Percentiles rank a stretch among this genome's conserved stretches.
These are phyloP conservation scores for Brachymystax lenok DNA, from an alignment of 2,797 vertebrate genomes.

Conservation along the genomic window DNA sequence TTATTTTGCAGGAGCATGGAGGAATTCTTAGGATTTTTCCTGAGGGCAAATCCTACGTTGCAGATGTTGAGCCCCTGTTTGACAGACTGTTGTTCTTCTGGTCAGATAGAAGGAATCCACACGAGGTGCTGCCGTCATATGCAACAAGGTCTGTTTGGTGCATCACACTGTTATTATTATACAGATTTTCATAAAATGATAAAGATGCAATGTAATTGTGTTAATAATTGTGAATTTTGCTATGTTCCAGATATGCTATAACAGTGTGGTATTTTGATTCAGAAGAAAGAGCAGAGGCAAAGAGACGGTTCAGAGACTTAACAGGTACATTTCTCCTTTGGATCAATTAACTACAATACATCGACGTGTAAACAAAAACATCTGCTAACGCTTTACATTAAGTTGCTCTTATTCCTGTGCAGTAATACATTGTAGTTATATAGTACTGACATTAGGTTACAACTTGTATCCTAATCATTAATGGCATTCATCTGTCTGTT, in stretches of 20 bases:
- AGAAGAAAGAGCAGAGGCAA: slow-evolving; percentile 91
- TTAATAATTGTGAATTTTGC: not conserved
- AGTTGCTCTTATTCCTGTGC: not conserved
- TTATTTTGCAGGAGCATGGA: slow-evolving; percentile 80
- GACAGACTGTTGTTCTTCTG: slow-evolving; percentile 93
- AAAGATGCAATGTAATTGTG: not conserved
- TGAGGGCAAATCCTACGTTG: slow-evolving; percentile 85
- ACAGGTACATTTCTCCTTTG: slow-evolving; percentile 69
- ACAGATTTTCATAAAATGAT: not conserved
- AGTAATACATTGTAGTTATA: not conserved
- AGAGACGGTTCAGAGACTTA: slow-evolving; percentile 85
- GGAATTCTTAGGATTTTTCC: slow-evolving; percentile 92
- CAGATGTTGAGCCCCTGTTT: slow-evolving; percentile 89
- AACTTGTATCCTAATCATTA: slow-evolving; percentile 1
- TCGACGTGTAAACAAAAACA: not conserved
- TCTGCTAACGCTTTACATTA: not conserved
- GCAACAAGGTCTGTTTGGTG: slow-evolving; percentile 80
- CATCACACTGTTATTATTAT: not conserved
- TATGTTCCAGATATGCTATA: slow-evolving; percentile 85
- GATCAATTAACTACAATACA: not conserved
- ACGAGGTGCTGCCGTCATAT: slow-evolving; percentile 93
- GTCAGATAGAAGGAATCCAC: slow-evolving; percentile 95
- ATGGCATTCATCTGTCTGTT: slow-evolving; percentile 15
- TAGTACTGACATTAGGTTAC: slow-evolving; percentile 12
- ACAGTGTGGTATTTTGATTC: slow-evolving; percentile 97